Evolutionary conservation across 2,797 vertebrate species (phyloP), one percentile per base, ranked within the genome.

Genomic region (Apogon hyalosoma): DNA sequence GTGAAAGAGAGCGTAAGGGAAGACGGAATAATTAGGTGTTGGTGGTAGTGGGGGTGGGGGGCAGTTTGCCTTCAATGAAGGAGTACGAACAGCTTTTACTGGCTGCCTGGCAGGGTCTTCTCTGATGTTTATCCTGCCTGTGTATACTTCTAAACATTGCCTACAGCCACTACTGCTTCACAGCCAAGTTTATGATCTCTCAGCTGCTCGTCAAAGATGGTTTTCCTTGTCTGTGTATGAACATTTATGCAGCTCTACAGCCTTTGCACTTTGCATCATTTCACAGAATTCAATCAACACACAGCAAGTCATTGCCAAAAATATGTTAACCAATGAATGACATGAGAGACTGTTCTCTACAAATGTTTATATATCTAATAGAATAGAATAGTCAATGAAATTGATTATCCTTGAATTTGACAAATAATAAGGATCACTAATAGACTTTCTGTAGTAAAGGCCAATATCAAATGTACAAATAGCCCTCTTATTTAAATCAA

Each of bases 71-170:
- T 67, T 64, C 45, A 78, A 70, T 76, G 58, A 75, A 74, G 50
- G 64, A 66, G 72, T 24, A 68, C 16, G 77, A 84, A 87, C 69
- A 76, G 64, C 62, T 71, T 85, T 78, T 65, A 66, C 65, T 67
- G 69, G 58, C 69, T 75, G 67, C 60, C 75, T 76, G 69, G 62
- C 67, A 73, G 76, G 63, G 58, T 85, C 74, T 18, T 63, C 46
- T 89, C 74, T 89, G 77, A 90, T 90, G 82, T 88, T 82, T 79
- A 79, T 77, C 67, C 73, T 78, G 42, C 38, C 41, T 80, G 77
- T 86, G 55, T 82, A 69, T 76, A 61, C 72, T 83, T 82, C 72
- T 85, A 83, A 87, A 88, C 63, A 82, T 61, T 55, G 80, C 83
- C 83, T 77, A 31, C 55, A 86, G 81, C 81, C 64, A 68, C 50